Base-by-base conservation (phyloP, 2,888 invertebrate species). In the Pantelozetes paolii region DNA sequence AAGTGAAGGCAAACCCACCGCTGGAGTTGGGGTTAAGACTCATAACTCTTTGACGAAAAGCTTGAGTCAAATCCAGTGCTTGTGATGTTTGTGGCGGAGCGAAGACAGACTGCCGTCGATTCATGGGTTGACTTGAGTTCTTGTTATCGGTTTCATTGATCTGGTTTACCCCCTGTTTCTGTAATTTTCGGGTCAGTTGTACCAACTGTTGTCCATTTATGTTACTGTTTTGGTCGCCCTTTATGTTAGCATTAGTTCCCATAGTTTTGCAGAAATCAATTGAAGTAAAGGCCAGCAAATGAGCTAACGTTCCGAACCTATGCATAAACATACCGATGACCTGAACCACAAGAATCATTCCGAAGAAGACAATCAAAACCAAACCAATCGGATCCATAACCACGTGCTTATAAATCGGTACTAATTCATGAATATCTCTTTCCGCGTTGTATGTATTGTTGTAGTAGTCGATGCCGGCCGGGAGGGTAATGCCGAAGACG, bases 271-370 rank as follows among this genome's bases (percentile, higher is more conserved):
- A 90, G 84, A 89, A 89, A 82, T 91, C 90, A 74, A 98, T 86
- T 82, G 94, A 92, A 13, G 97, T 96, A 6, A 96, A 93, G 54
- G 98, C 91, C 57, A 97, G 85, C 81, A 98, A 96, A 82, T 98
- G 98, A 2, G 96, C 91, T 76, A 98, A 84, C 1, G 98, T 98
- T 81, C 94, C 95, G 82, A 97, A 94, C 79, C 98, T 89, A 90
- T 98, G 98, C 88, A 96, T 93, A 86, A 98, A 87, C 97, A 97
- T 98, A 79, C 95, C 97, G 74, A 90, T 87, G 83, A 97, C 97
- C 84, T 98, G 96, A 79, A 97, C 93, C 45, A 96, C 86, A 84
- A 98, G 86, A 84, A 98, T 95, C 79, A 94, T 86, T 57, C 95
- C 95, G 84, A 97, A 98, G 88, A 97, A 96, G 84, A 94, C 91